Percentiles rank a stretch among this genome's conserved stretches.
Conservation (phyloP, 2,888 invertebrate species). For the Candidula unifasciata region DNA sequence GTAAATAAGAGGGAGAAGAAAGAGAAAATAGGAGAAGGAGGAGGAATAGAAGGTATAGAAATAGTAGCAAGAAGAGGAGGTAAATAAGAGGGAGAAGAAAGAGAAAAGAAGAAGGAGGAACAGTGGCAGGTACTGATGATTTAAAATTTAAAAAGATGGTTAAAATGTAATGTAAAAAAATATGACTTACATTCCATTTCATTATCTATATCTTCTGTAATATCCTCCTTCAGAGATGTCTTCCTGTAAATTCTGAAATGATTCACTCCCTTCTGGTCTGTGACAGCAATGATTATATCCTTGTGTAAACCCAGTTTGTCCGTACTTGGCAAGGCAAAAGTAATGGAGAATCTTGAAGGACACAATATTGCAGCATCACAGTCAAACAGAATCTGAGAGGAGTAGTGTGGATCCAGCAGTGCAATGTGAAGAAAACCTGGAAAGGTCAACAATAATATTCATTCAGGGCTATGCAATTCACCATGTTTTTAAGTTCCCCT, state of each 20-base stretch:
- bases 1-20: too few relatives aligned
- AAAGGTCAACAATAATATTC: not conserved
- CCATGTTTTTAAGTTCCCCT: too few relatives aligned
- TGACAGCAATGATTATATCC: slow-evolving; percentile 62
- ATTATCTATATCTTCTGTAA: slow-evolving; percentile 51
- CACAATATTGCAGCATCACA: slow-evolving; percentile 72
- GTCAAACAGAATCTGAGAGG: slow-evolving; percentile 64
- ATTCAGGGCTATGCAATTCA: too few relatives aligned
- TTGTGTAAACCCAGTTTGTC: slow-evolving; percentile 63
- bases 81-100: not conserved
- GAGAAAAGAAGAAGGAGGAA: not conserved
- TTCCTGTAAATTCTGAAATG: slow-evolving; percentile 60
- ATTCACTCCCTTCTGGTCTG: slow-evolving; percentile 59
- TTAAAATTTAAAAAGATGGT: too few relatives aligned
- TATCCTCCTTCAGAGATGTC: slow-evolving; percentile 39
- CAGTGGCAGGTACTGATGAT: not conserved
- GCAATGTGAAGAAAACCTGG: slow-evolving; percentile 71
- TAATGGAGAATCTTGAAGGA: slow-evolving; percentile 67
- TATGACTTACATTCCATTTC: not conserved
- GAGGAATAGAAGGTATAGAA: not conserved
- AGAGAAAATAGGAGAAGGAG: too few relatives aligned
- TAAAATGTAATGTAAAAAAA: not conserved
- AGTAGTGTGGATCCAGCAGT: slow-evolving; percentile 70
- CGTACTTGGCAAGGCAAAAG: slow-evolving; percentile 69
- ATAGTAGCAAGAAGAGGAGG: too few relatives aligned